Base-by-base conservation (phyloP, 2,888 invertebrate species). In the Drymonia ruficornis region DNA sequence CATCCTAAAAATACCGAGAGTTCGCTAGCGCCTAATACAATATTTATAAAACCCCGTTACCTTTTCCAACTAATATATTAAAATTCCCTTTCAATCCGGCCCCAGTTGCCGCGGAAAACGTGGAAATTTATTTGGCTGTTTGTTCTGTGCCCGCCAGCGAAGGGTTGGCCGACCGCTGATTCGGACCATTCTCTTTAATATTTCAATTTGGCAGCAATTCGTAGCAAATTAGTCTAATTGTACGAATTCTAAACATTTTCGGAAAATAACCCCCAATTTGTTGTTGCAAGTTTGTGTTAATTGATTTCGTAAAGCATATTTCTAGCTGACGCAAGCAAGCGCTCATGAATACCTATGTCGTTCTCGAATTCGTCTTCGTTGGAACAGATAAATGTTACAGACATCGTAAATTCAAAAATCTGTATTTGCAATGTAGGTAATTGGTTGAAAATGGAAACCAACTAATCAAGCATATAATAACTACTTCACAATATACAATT, bases 141-240 rank as follows among this genome's bases (percentile, higher is more conserved):
- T 57, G 54, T 56, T 55, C 61, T 50, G 42, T 49, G 43, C 49
- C 31, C 31, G 19, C 38, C 49, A 16, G 34, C 44, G 19, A 53
- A 49, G 52, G 42, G 43, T 13, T 43, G 12, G 46, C 44, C 31
- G 23, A 49, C 44, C 40, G 57, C 31, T 40, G 55, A 16, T 45
- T 36, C 23, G 34, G 36, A 36, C 45, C 55, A 59, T 66, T 67
- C 63, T 58, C 59, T 57, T 59, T 49, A 64, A 64, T 59, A 69
- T 58, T 57, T 34, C 38, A 49, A 29, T 29, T 52, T 43, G 49
- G 49, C 55, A 53, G 36, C 56, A 69, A 63, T 66, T 69, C 55
- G 59, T 48, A 61, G 56, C 49, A 53, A 70, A 66, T 70, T 66
- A 63, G 67, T 55, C 49, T 61, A 61, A 69, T 66, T 69, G 55